phyloP scores from a whole-genome alignment of 2,797 vertebrate species.

The Clarias platycephalus region DNA sequence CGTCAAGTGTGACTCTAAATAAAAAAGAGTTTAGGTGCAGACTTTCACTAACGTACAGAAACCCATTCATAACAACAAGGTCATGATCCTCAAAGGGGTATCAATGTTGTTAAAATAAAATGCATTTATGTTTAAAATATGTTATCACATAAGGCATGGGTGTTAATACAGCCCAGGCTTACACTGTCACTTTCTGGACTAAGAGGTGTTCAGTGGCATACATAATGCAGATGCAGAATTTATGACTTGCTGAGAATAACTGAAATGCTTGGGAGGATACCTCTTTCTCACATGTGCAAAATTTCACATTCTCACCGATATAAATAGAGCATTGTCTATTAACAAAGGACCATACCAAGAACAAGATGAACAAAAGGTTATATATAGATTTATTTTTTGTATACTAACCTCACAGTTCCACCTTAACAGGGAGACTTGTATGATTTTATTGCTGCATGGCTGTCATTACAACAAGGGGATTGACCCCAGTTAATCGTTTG shows the following conservation, averaged over 20 bases:
- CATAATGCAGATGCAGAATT: conserved; percentile 45
- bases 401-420: conserved; percentile 66
- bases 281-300: conserved; percentile 43
- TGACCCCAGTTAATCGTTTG: conserved; percentile 77
- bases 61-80: background rate
- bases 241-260: conserved; percentile 51
- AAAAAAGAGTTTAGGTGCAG: background rate
- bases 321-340: conserved; percentile 44
- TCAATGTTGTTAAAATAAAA: background rate
- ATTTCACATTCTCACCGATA: conserved; percentile 23
- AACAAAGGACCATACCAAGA: conserved; percentile 34
- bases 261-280: conserved; percentile 43
- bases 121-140: background rate
- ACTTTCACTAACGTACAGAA: background rate
- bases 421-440: conserved; percentile 54
- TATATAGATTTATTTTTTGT: conserved; percentile 44
- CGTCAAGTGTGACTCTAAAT: background rate
- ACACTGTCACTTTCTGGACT: conserved; percentile 36
- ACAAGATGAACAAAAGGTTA: conserved; percentile 36
- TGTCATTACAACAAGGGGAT: conserved; percentile 73
- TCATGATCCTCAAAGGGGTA: background rate
- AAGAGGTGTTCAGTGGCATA: conserved; percentile 18
- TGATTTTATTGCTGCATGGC: conserved; percentile 66
- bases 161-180: conserved; percentile 7
- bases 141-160: background rate